Conservation (phyloP, 2,888 invertebrate genomes). For the Xanthia togata region DNA sequence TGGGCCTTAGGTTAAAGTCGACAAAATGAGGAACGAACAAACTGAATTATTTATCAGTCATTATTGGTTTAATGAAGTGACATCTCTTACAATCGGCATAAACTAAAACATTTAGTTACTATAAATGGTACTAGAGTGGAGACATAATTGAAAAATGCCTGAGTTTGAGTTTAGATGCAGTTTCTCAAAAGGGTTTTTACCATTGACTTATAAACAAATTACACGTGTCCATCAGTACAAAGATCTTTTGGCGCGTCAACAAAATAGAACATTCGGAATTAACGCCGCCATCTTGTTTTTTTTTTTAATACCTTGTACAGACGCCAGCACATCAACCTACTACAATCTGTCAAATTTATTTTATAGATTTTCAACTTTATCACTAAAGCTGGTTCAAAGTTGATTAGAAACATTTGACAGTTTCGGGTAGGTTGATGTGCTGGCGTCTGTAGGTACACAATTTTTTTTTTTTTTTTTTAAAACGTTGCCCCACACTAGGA, state of each 20-base stretch:
- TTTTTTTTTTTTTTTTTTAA: too few relatives aligned
- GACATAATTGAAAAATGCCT: not conserved
- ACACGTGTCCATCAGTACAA: not conserved
- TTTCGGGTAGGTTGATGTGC: too few relatives aligned
- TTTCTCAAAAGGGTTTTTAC: not conserved
- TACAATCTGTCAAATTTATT: too few relatives aligned
- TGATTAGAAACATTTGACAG: too few relatives aligned
- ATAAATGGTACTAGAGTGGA: not conserved
- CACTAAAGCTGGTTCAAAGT: too few relatives aligned
- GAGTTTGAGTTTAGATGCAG: not conserved
- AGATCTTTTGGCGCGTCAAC: not conserved
- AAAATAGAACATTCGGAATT: not conserved
- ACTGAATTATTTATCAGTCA: not conserved
- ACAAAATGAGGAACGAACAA: not conserved
- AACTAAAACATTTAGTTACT: slow-evolving; percentile 6
- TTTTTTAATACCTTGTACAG: too few relatives aligned
- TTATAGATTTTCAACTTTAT: too few relatives aligned
- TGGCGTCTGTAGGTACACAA: too few relatives aligned
- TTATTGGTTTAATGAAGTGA: slow-evolving; percentile 1
- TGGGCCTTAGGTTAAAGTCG: slow-evolving; percentile 22
- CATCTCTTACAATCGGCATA: slow-evolving; percentile 2
- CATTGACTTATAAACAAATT: too few relatives aligned
- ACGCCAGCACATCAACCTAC: too few relatives aligned
- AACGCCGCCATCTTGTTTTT: not conserved
- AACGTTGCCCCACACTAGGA: too few relatives aligned